Base-by-base conservation (phyloP, 2,888 invertebrate genomes). In the Thymelicus lineola region DNA sequence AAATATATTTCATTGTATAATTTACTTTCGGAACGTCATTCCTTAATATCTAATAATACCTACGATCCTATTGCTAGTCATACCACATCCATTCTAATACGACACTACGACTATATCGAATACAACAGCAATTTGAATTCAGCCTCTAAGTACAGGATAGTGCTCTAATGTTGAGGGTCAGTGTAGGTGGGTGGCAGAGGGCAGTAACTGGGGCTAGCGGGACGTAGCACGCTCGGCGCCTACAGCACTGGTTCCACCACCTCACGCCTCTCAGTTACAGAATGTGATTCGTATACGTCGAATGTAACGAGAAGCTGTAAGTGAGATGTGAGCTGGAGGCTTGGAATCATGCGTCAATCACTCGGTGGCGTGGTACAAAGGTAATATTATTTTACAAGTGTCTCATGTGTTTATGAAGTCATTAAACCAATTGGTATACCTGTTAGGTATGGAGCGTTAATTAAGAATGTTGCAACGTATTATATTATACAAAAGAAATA, bases 361-460 rank as follows among this genome's bases (percentile, higher is more conserved):
- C 93, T 93, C 93, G 93, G 93, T 93, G 93, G 93, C 93, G 93
- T 94, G 94, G 93, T 91, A 88, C 87, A 85, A 87, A 88, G 88
- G 80, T 85, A n/a, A n/a, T n/a, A 81, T 55, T 86, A 89, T 86
- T 86, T 83, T 89, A 91, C 89, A 89, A 88, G 91, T 92, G 90
- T 90, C 79, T 78, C 81, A 90, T 89, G 90, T 90, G 81, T 78
- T 85, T 75, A 87, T 89, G 88, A 83, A 79, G 85, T 85, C 86
- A 80, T 77, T 72, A 73, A 75, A 74, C 79, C 76, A 79, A 79
- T 79, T 74, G 68, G 74, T 75, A 73, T 75, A 75, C 76, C 78
- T 78, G 72, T 66, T 64, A 74, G 71, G 66, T 69, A 72, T 66
- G 73, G 72, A 74, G 75, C 73, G 71, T 73, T 74, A 64, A 68